These are phyloP conservation scores for Aleiodes sp. DNA, from an alignment of 1,140 invertebrate species.

Conservation along the genomic window DNA sequence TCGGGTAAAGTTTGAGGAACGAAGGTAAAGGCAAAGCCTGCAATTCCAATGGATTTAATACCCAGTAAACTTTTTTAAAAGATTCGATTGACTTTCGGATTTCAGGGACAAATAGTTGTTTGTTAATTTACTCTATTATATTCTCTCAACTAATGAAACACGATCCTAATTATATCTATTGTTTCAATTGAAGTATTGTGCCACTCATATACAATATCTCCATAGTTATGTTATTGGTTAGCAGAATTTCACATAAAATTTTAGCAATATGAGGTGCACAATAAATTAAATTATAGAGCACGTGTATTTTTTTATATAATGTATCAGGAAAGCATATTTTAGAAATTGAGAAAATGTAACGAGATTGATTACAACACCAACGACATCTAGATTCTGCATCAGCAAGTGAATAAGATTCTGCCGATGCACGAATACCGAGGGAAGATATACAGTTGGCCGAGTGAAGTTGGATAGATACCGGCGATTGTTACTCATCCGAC, in stretches of 20 bases:
- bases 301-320: neutral
- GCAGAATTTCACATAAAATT: too few species aligned
- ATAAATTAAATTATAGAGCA: neutral
- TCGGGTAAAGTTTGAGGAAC: conserved; percentile 40
- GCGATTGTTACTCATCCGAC: too few species aligned
- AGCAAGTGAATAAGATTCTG: neutral
- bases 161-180: too few species aligned
- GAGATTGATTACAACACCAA: neutral
- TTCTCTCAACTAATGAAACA: too few species aligned
- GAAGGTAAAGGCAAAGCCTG: conserved; percentile 48
- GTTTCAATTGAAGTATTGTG: too few species aligned
- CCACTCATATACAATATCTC: too few species aligned
- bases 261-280: too few species aligned
- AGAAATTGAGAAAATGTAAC: neutral
- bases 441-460: neutral
- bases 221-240: too few species aligned
- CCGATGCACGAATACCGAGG: neutral
- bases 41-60: conserved; percentile 49
- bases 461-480: neutral
- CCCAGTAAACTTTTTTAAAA: conserved; percentile 47
- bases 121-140: neutral
- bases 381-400: neutral
- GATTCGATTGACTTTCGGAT: conserved; percentile 26
- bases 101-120: conserved; percentile 10
- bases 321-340: neutral